Conservation (phyloP, 2,888 invertebrate genomes). For the Petrolisthes cinctipes region DNA sequence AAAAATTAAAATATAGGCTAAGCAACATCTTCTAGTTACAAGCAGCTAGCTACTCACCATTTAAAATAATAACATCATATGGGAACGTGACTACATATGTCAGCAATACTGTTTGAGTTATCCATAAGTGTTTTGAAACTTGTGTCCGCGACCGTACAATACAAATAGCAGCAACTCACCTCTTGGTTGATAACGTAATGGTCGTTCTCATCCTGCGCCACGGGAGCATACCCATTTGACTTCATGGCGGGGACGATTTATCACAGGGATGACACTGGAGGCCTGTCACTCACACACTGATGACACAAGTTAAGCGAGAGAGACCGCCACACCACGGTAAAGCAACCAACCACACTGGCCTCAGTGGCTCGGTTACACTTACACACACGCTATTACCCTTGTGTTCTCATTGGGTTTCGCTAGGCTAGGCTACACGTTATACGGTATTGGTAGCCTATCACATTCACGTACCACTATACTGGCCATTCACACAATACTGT, state of each 20-base stretch:
- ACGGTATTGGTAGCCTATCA: too few relatives aligned
- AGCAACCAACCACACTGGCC: not conserved
- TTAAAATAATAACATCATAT: too few relatives aligned
- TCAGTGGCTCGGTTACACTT: not conserved
- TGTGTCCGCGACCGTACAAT: too few relatives aligned
- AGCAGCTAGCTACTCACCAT: too few relatives aligned
- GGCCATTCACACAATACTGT: too few relatives aligned
- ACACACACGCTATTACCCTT: not conserved
- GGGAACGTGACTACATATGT: too few relatives aligned
- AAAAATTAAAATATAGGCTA: too few relatives aligned
- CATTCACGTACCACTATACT: too few relatives aligned
- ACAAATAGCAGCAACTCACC: not conserved
- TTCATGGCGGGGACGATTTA: not conserved
- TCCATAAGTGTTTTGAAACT: too few relatives aligned
- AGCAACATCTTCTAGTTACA: too few relatives aligned
- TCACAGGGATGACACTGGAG: not conserved
- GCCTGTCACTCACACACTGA: not conserved
- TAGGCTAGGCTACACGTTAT: too few relatives aligned
- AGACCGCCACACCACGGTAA: not conserved
- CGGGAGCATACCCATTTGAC: constrained; percentile 15
- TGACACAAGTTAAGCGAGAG: not conserved
- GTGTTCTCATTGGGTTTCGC: not conserved
- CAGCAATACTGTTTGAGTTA: too few relatives aligned
- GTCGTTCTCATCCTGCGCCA: constrained; percentile 14
- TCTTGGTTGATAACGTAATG: not conserved